Evolutionary conservation across 2,113 vertebrate species (phyloP).

Genomic region (pig (Sus scrofa)): T2T-Sscrofa CM000814.6:76964501-76965000

Average conservation of each 20-base stretch:
- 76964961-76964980: not conserved
- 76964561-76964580: too few relatives aligned
- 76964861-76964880: not conserved
- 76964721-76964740: not conserved
- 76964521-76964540: too few relatives aligned
- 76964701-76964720: too few relatives aligned
- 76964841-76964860: not conserved
- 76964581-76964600: too few relatives aligned
- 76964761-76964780: not conserved
- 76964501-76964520: too few relatives aligned
- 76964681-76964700: too few relatives aligned
- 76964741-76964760: not conserved
- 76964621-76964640: too few relatives aligned
- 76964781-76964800: not conserved
- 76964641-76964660: too few relatives aligned
- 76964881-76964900: not conserved
- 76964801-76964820: not conserved
- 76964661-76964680: too few relatives aligned
- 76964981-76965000: not conserved
- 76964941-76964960: not conserved
- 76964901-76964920: not conserved
- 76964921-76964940: not conserved
- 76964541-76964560: too few relatives aligned
- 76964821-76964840: not conserved
- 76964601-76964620: too few relatives aligned